Evolutionary conservation across 2,888 invertebrate species (phyloP), one percentile per base, ranked within the genome.

Genomic region (Caenorhabditis panamensis): DNA sequence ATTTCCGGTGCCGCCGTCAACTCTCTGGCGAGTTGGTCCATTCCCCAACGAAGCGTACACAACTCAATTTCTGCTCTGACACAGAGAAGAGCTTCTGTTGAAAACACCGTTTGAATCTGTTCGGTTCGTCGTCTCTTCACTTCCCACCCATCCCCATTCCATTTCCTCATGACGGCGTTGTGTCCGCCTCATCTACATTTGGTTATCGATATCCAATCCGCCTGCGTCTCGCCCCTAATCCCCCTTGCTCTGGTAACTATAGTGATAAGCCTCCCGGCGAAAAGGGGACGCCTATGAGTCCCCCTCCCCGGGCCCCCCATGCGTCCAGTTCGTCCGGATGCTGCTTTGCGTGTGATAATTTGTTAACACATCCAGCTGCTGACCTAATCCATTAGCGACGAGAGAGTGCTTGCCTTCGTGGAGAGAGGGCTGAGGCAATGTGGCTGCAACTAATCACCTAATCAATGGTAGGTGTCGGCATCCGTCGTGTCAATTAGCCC

Each of bases 371-470:
- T 73, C 53, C 66, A 66, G 61, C 61, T 47, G 66, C 66, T 75
- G 61, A 58, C 66, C 75, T 75, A 66, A 75, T 75, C 75, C 75
- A 75, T 75, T 75, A 75, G 75, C 59, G 53, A 53, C 28, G 36
- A 72, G 72, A 72, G 44, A 59, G 36, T 56, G 56, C 31, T 13
- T 41, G 37, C 22, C 59, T 31, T 56, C 31, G 41, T 11, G 41
- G 9, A 37, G 54, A 47, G 47, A 11, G 41, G 9, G 41, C 41
- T 41, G 69, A 28, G 20, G 62, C 41, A 37, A 64, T 66, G 64
- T 31, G 64, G 75, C 59, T 75, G 75, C 73, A 73, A 73, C 73
- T 73, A 73, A 75, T 73, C 73, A 73, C 73, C 64, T 73, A 73
- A 73, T 75, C 75, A 75, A 66, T 61, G 75, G 75, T 75, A 66